Base-by-base conservation (phyloP, 2,113 vertebrate genomes). In the Periophthalmus modestus region DNA sequence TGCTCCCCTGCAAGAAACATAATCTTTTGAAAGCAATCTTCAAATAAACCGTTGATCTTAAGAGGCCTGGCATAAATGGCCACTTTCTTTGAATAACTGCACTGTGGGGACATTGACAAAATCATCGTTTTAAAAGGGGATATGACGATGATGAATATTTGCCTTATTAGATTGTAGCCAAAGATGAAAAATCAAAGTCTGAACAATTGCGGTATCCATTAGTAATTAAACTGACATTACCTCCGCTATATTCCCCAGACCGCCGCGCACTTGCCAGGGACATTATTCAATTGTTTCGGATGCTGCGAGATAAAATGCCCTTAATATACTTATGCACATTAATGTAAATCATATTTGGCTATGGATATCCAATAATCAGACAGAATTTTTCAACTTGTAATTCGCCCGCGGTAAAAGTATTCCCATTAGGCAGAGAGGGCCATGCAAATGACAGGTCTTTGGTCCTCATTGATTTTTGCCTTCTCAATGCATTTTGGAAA, bases 331-430 rank as follows among this genome's bases (percentile, higher is more conserved):
- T 94, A 93, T n/a, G 86, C 91, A 92, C 93, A 93, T 94, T 94
- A 94, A 94, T 94, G 93, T 93, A 94, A 94, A 94, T 94, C 92
- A 93, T 94, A 94, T 94, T 94, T 93, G 84, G 88, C 89, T 94
- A 94, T 93, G 92, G 94, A 94, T 94, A 92, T 94, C 94, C 94
- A 93, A 93, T 94, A 94, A 94, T 94, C 93, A 93, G 90, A 94
- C 92, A 89, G 86, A 92, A 94, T 93, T 92, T 92, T 94, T 94
- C 91, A 93, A 90, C 91, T 91, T 93, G 88, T 91, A 90, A 84
- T 88, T 90, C 83, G 86, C 82, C 58, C 16, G 82, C 85, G 87
- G 88, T 82, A 89, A 87, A 92, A 91, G 81, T 86, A 87, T 90
- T 91, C 91, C 93, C 91, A 93, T 94, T 94, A 93, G 87, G 79